These are phyloP conservation scores for Pilophorus perplexus DNA, from an alignment of 2,888 invertebrate genomes.

Conservation along the genomic window DNA sequence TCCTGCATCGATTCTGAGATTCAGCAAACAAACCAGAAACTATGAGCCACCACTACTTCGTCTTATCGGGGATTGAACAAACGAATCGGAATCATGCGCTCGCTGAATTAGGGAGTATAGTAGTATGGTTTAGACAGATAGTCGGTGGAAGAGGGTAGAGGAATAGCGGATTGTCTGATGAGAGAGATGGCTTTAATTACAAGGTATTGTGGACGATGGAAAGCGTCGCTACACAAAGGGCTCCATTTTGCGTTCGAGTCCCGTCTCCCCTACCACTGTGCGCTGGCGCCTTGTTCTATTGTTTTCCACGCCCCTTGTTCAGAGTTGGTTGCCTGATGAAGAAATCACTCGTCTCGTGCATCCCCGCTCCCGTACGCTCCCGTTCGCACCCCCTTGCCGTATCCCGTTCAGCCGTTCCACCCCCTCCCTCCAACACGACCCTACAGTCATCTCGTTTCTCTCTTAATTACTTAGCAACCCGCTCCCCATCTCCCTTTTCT, in stretches of 20 bases:
- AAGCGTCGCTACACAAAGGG: constrained; percentile 24
- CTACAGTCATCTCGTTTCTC: constrained; percentile 20
- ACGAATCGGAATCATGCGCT: constrained; percentile 2
- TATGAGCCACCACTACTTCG: too few relatives aligned
- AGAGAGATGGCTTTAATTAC: constrained; percentile 39
- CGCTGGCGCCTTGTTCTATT: constrained; percentile 34
- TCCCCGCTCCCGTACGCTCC: background rate
- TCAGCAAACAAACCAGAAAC: too few relatives aligned
- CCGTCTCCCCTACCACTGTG: background rate
- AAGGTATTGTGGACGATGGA: constrained; percentile 35
- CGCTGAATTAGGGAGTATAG: constrained; percentile 15
- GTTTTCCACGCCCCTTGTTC: constrained; percentile 28
- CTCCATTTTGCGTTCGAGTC: constrained; percentile 36
- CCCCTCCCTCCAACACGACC: background rate
- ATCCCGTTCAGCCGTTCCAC: background rate
- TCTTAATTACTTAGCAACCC: constrained; percentile 35
- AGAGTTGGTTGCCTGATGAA: constrained; percentile 28
- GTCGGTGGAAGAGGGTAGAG: background rate
- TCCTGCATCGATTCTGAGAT: too few relatives aligned
- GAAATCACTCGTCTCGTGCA: constrained; percentile 7
- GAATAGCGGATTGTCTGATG: constrained; percentile 35
- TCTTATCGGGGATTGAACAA: constrained; percentile 5
- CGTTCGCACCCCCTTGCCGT: background rate
- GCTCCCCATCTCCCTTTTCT: background rate
- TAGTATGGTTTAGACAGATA: constrained; percentile 27